These are phyloP conservation scores for Saccopteryx bilineata DNA, from an alignment of 2,113 vertebrate species.

Conservation along the genomic window DNA sequence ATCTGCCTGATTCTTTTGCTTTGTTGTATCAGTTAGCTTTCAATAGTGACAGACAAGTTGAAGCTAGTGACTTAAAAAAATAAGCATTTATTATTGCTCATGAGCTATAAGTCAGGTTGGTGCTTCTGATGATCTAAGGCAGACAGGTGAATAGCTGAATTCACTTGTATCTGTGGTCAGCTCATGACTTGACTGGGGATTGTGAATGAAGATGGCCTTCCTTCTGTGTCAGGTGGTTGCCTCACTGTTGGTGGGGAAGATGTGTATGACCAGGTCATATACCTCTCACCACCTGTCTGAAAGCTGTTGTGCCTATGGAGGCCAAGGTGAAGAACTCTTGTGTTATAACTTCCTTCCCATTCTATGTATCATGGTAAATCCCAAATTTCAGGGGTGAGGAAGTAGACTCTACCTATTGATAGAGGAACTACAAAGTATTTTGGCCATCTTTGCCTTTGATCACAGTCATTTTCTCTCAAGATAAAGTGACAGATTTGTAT, in stretches of 20 bases:
- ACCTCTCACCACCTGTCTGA: neutral
- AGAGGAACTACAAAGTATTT: neutral
- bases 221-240: neutral
- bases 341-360: neutral
- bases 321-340: neutral
- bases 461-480: slow-evolving; percentile 12
- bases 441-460: neutral
- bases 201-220: neutral
- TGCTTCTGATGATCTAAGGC: neutral
- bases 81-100: neutral
- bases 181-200: neutral
- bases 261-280: neutral
- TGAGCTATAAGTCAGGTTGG: neutral
- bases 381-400: neutral
- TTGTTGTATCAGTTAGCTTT: neutral
- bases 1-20: neutral
- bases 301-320: neutral
- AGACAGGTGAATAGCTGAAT: neutral
- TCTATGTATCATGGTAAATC: neutral
- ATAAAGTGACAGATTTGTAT: neutral
- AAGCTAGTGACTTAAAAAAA: neutral
- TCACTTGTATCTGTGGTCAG: neutral
- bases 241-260: neutral
- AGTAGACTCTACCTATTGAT: neutral
- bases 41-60: neutral